Conservation (phyloP, 2,888 invertebrate species). For the Allolobophora icterica region DNA sequence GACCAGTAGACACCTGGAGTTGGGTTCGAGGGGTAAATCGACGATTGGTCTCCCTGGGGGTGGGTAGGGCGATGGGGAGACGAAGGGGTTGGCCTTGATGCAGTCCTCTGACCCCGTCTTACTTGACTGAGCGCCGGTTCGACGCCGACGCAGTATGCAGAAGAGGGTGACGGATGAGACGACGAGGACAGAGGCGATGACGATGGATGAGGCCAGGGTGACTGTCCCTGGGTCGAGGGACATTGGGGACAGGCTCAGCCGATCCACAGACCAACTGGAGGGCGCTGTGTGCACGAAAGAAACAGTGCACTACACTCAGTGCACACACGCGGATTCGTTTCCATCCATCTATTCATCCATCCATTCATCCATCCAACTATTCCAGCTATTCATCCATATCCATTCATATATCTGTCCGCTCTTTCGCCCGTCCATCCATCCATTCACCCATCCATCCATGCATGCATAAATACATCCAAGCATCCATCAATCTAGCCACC, state of each 20-base stretch:
- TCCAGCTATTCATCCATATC: too few relatives aligned
- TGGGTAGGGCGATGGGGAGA: background rate
- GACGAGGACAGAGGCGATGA: background rate
- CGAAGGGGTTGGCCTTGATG: background rate
- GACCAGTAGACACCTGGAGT: background rate
- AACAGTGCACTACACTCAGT: background rate
- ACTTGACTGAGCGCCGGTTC: background rate
- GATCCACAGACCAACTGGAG: background rate
- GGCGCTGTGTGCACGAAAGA: background rate
- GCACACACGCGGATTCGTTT: background rate
- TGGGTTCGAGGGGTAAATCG: background rate
- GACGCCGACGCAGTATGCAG: background rate
- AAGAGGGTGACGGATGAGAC: background rate
- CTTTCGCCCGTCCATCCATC: too few relatives aligned
- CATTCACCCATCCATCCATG: too few relatives aligned
- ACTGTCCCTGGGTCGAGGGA: conserved; percentile 17
- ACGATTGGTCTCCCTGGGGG: background rate
- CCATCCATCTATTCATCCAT: too few relatives aligned
- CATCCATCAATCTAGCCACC: too few relatives aligned
- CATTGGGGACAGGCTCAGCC: background rate
- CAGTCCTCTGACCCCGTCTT: background rate
- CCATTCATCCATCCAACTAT: too few relatives aligned
- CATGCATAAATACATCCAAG: too few relatives aligned
- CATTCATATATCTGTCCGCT: too few relatives aligned
- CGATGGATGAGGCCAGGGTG: background rate